phyloP scores from a whole-genome alignment of 2,113 vertebrate genomes.

The Progne subis region DNA sequence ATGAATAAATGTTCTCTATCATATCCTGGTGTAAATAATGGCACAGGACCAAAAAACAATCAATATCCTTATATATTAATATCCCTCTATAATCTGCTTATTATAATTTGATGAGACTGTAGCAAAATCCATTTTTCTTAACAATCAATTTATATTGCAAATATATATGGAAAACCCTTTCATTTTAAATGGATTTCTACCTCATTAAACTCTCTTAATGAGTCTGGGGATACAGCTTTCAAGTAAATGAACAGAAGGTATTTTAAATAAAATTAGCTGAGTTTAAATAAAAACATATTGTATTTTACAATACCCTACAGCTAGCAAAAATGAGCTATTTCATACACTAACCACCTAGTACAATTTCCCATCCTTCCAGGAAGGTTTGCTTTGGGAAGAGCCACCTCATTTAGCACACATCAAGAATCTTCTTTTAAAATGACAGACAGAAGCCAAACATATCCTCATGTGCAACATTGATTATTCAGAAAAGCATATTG shows the following conservation, averaged over 20 bases:
- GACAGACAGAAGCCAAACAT: neutral
- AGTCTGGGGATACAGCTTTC: conserved; percentile 17
- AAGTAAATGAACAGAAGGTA: conserved; percentile 23
- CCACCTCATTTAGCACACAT: neutral
- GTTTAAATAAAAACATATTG: conserved; percentile 15
- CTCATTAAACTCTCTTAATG: conserved; percentile 34
- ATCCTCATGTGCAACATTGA: neutral
- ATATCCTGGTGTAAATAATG: neutral
- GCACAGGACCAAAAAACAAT: neutral
- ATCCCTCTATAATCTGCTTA: neutral
- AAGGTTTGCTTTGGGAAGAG: neutral
- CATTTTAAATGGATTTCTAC: conserved; percentile 1
- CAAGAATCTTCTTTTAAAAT: neutral
- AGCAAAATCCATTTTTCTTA: neutral
- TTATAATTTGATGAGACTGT: neutral
- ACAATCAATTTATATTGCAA: neutral
- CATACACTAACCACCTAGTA: neutral
- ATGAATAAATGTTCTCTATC: neutral
- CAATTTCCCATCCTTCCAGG: neutral
- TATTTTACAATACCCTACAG: conserved; percentile 5
- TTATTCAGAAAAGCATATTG: neutral
- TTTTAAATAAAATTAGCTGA: conserved; percentile 25
- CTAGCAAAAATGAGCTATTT: neutral
- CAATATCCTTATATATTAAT: neutral
- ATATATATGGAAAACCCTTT: neutral